Evolutionary conservation across 2,888 invertebrate species (phyloP), one percentile per base, ranked within the genome.

Genomic region (Lysandra bellargus): DNA sequence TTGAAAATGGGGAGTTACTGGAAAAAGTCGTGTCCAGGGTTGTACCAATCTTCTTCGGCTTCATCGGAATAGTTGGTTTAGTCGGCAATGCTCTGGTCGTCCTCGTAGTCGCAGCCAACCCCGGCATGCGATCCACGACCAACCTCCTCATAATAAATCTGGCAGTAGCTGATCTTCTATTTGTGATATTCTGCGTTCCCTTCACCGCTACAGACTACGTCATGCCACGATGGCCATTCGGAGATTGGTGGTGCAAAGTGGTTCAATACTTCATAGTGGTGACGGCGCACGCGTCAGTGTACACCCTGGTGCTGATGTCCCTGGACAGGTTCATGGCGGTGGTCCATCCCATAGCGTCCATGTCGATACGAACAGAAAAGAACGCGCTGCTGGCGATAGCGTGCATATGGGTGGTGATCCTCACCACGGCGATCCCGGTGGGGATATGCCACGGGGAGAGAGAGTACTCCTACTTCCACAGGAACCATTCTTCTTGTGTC

Each of bases 221-320:
- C 0, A 93, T 98, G 87, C 96, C 97, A 6, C 96, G 96, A 86
- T 99, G 98, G 98, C 98, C 98, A 0, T 98, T 99, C 86, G 98
- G 99, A 12, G 96, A 97, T 86, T 93, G 96, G 88, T 98, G 98
- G 97, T 99, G 98, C 92, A 97, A 98, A 92, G 96, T 97, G 37
- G 97, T 98, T 14, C 98, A 98, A 89, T 99, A 98, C 88, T 96
- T 98, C 88, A 98, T 98, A 83, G 98, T 98, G 80, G 98, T 98
- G 64, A 98, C 98, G 40, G 98, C 98, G 49, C 98, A 98, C 88
- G 98, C 98, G 80, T 98, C 98, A 85, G 98, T 99, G 5, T 99
- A 98, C 92, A 99, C 98, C 0, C 94, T 99, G 77, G 98, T 99
- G 1, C 95, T 99, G 82, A 99, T 99, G 98, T 98, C 98, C 6